Evolutionary conservation across 2,888 invertebrate genomes (phyloP).

Genomic region (Sinotaia quadrata): DNA sequence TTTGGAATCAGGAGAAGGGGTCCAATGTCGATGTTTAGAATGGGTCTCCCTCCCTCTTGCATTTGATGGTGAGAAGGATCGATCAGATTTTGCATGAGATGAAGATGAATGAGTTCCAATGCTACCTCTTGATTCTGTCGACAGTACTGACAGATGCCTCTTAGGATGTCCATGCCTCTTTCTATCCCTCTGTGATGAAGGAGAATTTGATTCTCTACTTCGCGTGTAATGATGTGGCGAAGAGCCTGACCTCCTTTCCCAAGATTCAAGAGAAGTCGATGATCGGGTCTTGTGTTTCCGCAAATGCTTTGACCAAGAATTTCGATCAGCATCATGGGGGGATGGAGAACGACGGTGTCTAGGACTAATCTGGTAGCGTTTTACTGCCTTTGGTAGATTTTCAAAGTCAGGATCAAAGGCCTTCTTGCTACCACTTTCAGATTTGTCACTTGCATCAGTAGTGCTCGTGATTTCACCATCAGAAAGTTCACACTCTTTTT

Average conservation of each 20-base stretch:
- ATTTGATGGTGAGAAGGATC: no score
- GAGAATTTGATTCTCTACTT: neutral
- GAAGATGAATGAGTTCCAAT: no score
- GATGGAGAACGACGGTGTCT: neutral
- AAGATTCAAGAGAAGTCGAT: neutral
- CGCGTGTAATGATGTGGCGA: neutral
- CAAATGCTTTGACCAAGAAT: neutral
- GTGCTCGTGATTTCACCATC: slow-evolving; percentile 24
- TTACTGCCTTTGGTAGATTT: slow-evolving; percentile 20
- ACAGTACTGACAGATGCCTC: neutral
- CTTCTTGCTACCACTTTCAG: slow-evolving; percentile 2
- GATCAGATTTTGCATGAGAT: no score
- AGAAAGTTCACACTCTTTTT: slow-evolving; percentile 19
- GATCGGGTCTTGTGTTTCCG: slow-evolving; percentile 4
- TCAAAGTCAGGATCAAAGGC: slow-evolving; percentile 9
- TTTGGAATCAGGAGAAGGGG: neutral
- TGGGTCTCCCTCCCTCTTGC: no score
- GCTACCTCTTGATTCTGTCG: no score
- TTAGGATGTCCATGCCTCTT: neutral
- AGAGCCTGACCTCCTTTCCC: neutral
- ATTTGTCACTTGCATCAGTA: slow-evolving; percentile 1
- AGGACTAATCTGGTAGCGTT: slow-evolving; percentile 10
- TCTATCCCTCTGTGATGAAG: neutral
- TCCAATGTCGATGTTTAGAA: no score
- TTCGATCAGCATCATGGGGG: neutral